Conservation (phyloP, 2,888 invertebrate genomes). For the Phaonia tiefii region DNA sequence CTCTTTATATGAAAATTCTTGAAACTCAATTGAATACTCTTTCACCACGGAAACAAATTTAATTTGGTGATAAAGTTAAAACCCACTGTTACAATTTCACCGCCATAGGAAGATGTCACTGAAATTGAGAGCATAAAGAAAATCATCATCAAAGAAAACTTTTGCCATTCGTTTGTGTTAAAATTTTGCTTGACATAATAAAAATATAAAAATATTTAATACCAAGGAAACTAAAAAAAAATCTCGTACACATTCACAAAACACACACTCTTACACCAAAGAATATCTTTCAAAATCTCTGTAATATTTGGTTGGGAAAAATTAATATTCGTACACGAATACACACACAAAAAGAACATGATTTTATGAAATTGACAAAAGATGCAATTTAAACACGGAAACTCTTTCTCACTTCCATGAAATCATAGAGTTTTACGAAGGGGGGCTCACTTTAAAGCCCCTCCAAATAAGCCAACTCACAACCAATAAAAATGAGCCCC, state of each 20-base stretch:
- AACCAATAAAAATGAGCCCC: constrained; percentile 61
- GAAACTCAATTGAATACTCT: no score
- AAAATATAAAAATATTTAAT: constrained; percentile 5
- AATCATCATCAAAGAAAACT: not conserved
- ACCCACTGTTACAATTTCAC: no score
- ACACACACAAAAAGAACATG: constrained; percentile 5
- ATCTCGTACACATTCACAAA: not conserved
- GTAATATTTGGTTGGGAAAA: constrained; percentile 42
- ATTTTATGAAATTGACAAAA: constrained; percentile 59
- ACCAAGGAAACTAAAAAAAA: constrained; percentile 1
- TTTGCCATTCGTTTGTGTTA: not conserved
- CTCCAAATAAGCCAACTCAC: constrained; percentile 5
- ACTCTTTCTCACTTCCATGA: constrained; percentile 59
- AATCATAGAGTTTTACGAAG: no score
- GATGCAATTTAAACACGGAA: constrained; percentile 20
- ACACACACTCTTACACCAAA: constrained; percentile 19
- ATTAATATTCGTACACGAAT: constrained; percentile 5
- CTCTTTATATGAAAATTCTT: no score
- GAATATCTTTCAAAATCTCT: constrained; percentile 59
- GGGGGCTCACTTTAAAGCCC: not conserved
- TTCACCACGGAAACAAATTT: no score
- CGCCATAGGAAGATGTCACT: no score
- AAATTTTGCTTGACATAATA: not conserved
- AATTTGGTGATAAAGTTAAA: no score
- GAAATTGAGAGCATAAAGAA: not conserved